phyloP scores from a whole-genome alignment of 1,140 invertebrate species.

The Papilio dardanus region DNA sequence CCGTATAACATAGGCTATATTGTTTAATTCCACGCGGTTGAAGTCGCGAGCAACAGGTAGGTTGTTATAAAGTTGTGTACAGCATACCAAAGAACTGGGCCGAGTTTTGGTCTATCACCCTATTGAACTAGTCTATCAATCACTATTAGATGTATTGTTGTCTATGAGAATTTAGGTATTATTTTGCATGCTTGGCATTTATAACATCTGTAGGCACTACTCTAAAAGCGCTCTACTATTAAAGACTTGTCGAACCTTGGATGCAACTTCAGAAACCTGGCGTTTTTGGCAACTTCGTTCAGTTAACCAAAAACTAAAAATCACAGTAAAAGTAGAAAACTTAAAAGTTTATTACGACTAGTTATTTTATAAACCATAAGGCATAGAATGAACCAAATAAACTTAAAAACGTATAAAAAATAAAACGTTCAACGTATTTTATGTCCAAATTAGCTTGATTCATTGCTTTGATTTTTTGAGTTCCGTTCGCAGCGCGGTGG shows the following conservation, averaged over 20 bases:
- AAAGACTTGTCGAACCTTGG: no score
- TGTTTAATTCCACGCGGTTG: no score
- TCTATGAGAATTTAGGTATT: no score
- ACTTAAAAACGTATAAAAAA: constrained; percentile 32
- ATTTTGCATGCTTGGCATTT: no score
- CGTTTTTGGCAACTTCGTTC: no score
- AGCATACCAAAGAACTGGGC: not conserved
- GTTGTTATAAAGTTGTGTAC: not conserved
- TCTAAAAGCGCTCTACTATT: no score
- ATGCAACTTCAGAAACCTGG: no score
- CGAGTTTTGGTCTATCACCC: no score
- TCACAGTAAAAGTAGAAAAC: not conserved
- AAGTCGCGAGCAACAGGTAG: no score
- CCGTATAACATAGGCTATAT: no score
- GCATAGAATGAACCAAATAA: not conserved
- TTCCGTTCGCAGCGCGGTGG: constrained; percentile 50
- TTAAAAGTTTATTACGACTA: not conserved
- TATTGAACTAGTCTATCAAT: not conserved
- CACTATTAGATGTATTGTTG: not conserved
- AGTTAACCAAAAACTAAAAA: not conserved
- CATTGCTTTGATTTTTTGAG: constrained; percentile 51
- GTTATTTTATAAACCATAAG: not conserved
- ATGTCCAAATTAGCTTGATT: constrained; percentile 33
- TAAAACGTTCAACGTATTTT: constrained; percentile 37
- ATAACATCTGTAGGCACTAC: no score